phyloP scores from a whole-genome alignment of 2,797 vertebrate genomes.

The Cygnus olor region DNA sequence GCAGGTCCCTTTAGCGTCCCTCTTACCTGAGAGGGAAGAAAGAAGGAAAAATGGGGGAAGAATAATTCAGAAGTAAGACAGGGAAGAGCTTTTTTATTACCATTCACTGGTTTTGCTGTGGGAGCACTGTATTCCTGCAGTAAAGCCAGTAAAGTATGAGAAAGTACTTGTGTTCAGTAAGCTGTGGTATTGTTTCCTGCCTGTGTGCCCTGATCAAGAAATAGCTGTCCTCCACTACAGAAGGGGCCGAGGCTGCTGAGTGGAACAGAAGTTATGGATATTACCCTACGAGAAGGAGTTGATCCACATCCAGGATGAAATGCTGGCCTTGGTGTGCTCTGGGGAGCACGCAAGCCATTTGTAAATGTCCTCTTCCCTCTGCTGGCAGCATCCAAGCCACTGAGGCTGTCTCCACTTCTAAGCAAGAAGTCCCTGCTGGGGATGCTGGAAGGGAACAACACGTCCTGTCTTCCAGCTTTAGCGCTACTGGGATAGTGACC shows the following conservation, averaged over 20 bases:
- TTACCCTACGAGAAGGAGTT: neutral
- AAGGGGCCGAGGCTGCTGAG: accelerated
- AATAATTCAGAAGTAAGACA: neutral
- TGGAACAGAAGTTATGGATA: neutral
- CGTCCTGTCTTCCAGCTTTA: neutral
- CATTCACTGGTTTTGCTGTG: neutral
- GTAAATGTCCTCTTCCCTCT: neutral
- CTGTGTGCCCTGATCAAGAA: neutral
- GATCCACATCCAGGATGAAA: neutral
- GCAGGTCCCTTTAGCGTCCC: neutral
- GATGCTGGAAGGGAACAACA: neutral
- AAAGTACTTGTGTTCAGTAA: neutral
- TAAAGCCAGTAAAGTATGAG: neutral
- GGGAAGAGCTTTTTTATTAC: neutral
- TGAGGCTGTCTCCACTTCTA: neutral
- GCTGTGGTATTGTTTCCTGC: neutral
- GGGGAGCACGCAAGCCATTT: neutral
- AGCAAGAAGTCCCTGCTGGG: neutral
- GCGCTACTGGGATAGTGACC: neutral
- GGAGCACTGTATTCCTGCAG: neutral
- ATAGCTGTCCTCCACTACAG: neutral
- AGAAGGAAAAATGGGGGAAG: neutral
- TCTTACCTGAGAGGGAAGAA: neutral
- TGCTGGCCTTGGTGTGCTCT: neutral
- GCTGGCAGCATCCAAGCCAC: neutral